phyloP scores from a whole-genome alignment of 2,888 invertebrate species.

The Hemaris fuciformis region DNA sequence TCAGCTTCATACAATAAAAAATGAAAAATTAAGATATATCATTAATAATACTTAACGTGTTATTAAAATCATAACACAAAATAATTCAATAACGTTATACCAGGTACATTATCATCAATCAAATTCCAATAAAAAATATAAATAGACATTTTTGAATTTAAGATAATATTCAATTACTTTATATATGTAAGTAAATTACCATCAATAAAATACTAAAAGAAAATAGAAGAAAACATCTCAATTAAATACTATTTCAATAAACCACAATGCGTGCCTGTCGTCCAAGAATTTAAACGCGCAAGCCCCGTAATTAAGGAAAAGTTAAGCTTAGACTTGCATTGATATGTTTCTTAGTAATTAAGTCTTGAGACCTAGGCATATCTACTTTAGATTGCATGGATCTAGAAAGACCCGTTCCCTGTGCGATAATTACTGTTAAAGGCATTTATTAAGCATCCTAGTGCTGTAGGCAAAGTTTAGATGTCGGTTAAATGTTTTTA shows the following conservation, averaged over 20 bases:
- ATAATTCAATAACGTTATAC: too few relatives aligned
- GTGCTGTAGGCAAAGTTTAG: neutral
- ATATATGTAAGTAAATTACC: too few relatives aligned
- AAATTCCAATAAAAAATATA: too few relatives aligned
- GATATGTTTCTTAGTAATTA: constrained; percentile 37
- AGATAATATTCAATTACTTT: too few relatives aligned
- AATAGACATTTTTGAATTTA: too few relatives aligned
- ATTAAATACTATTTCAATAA: neutral
- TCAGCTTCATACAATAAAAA: too few relatives aligned
- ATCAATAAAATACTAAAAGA: neutral
- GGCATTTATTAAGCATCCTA: constrained; percentile 39
- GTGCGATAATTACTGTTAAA: constrained; percentile 52
- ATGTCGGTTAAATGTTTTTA: neutral
- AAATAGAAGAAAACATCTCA: neutral
- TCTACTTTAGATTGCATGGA: constrained; percentile 39
- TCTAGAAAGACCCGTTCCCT: constrained; percentile 46
- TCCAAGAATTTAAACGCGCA: constrained; percentile 18
- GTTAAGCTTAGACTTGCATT: constrained; percentile 33
- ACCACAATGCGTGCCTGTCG: neutral
- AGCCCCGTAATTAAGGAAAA: constrained; percentile 32
- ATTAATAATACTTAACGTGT: too few relatives aligned
- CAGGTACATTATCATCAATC: too few relatives aligned
- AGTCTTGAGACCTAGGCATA: constrained; percentile 26
- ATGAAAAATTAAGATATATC: too few relatives aligned
- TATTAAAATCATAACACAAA: too few relatives aligned